Evolutionary conservation across 1,140 invertebrate species (phyloP).

Genomic region (Mamestra configurata): DNA sequence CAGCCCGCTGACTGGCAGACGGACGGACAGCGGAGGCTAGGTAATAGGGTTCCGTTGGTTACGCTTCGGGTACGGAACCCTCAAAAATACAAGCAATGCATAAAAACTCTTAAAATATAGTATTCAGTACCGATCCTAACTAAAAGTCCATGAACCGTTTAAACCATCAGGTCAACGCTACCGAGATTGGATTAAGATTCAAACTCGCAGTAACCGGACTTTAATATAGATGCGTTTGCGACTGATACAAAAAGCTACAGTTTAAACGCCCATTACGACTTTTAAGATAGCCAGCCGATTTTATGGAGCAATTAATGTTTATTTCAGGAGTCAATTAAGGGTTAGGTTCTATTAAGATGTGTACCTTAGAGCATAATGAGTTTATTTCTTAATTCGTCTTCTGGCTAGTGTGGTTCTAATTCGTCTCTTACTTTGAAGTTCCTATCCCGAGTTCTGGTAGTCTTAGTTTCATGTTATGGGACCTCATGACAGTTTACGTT

Average conservation of each 20-base stretch:
- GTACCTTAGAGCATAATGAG: background rate
- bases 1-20: too few species aligned
- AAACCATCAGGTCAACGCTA: background rate
- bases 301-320: background rate
- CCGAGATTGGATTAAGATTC: conserved; percentile 5
- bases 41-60: too few species aligned
- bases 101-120: too few species aligned
- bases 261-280: conserved; percentile 8
- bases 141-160: too few species aligned
- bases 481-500: too few species aligned
- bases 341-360: background rate
- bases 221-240: background rate
- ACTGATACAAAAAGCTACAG: background rate
- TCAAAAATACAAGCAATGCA: too few species aligned
- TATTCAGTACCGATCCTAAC: too few species aligned
- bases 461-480: too few species aligned
- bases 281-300: background rate
- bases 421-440: too few species aligned
- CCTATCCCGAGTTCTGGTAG: too few species aligned
- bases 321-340: background rate
- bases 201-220: background rate
- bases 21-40: too few species aligned
- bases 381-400: background rate
- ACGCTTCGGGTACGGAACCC: too few species aligned
- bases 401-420: background rate